These are phyloP conservation scores for Brachyptera putata DNA, from an alignment of 2,888 invertebrate species.

Conservation along the genomic window DNA sequence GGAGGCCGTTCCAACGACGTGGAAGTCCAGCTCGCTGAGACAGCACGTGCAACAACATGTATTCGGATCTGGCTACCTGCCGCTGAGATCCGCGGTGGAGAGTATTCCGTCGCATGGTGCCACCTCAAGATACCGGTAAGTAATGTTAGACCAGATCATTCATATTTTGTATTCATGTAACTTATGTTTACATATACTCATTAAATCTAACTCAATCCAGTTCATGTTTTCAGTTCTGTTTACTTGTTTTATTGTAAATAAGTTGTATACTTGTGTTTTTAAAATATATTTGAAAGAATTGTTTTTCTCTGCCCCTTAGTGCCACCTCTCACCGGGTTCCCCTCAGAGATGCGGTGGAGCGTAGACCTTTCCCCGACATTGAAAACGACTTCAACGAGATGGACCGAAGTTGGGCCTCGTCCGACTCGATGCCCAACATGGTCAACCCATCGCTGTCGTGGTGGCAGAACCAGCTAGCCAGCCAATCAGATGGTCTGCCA, in stretches of 20 bases:
- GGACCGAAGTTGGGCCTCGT: constrained; percentile 23
- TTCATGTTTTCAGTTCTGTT: too few species aligned
- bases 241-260: too few species aligned
- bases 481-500: too few species aligned
- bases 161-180: too few species aligned
- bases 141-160: too few species aligned
- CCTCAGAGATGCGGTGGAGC: constrained; percentile 67
- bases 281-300: too few species aligned
- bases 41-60: constrained; percentile 24
- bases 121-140: constrained; percentile 42
- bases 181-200: too few species aligned
- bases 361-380: constrained; percentile 40
- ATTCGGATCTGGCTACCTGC: constrained; percentile 50
- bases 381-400: constrained; percentile 29
- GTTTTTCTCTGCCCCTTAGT: too few species aligned
- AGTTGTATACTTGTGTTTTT: too few species aligned
- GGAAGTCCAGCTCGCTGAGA: constrained; percentile 22
- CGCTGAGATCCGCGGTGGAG: constrained; percentile 73
- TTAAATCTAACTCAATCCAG: too few species aligned
- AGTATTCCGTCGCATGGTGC: constrained; percentile 51
- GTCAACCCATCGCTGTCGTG: constrained; percentile 29
- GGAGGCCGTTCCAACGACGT: constrained; percentile 24
- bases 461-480: constrained; percentile 19
- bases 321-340: constrained; percentile 49
- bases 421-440: constrained; percentile 37